A percentile compares a stretch with the other conserved stretches of the same genome.
phyloP scores from a whole-genome alignment of 2,888 invertebrate species.

The Luperina nickerlii region DNA sequence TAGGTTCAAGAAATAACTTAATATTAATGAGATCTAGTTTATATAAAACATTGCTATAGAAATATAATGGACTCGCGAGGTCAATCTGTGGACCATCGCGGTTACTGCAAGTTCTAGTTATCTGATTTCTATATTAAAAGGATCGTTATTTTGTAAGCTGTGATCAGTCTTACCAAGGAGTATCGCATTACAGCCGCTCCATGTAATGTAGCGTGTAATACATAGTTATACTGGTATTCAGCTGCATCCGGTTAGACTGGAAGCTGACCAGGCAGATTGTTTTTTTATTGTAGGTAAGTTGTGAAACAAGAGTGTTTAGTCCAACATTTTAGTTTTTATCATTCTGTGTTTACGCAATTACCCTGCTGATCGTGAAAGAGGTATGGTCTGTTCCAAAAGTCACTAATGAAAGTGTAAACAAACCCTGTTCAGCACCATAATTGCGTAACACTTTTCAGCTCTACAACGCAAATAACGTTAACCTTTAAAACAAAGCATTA shows the following conservation, averaged over 20 bases:
- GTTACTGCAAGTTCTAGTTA: not conserved
- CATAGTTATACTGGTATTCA: not conserved
- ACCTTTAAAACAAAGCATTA: too few relatives aligned
- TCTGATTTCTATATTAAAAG: too few relatives aligned
- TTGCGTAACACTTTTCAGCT: not conserved
- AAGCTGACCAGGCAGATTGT: not conserved
- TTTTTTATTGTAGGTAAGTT: not conserved
- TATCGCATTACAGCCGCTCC: not conserved
- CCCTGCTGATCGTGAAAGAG: not conserved
- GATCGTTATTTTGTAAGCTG: not conserved
- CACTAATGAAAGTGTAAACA: not conserved
- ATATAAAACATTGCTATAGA: slow-evolving; percentile 30
- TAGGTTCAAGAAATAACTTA: slow-evolving; percentile 39
- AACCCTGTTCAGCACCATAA: not conserved
- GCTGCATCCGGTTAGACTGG: not conserved
- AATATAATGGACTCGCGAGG: not conserved
- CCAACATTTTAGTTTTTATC: not conserved
- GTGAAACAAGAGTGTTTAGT: not conserved
- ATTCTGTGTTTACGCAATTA: not conserved
- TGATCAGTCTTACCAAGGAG: not conserved
- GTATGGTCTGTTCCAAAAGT: not conserved
- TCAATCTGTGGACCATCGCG: not conserved
- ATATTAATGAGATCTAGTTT: slow-evolving; percentile 40
- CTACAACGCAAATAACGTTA: too few relatives aligned
- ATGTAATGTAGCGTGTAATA: not conserved